Conservation (phyloP, 2,797 vertebrate genomes). For the Periparus ater region DNA sequence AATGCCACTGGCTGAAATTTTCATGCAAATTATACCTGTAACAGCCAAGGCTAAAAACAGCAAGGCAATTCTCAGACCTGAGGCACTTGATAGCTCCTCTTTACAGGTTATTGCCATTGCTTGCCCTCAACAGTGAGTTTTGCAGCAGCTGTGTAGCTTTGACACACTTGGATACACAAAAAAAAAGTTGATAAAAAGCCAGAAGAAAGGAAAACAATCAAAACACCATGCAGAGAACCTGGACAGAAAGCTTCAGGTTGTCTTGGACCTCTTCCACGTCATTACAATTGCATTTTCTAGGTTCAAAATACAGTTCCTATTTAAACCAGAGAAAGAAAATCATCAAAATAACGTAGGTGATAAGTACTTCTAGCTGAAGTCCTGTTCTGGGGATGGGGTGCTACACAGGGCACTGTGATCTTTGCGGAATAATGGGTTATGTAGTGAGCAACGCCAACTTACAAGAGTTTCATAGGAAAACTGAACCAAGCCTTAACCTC, state of each 20-base stretch:
- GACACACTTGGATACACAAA: not conserved
- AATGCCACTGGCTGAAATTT: not conserved
- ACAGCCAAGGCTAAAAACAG: not conserved
- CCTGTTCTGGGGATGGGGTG: not conserved
- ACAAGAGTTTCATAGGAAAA: not conserved
- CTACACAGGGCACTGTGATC: not conserved
- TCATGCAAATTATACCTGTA: not conserved
- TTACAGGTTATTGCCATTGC: not conserved
- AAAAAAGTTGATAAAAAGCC: not conserved
- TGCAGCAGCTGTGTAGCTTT: not conserved
- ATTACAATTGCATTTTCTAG: not conserved
- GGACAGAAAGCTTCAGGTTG: not conserved
- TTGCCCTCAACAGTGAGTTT: not conserved
- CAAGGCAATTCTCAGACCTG: not conserved
- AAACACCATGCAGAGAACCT: not conserved
- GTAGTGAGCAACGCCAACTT: not conserved
- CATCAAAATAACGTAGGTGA: rapidly evolving
- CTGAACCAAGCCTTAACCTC: not conserved
- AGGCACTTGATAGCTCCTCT: not conserved
- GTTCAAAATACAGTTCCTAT: not conserved
- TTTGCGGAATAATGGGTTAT: not conserved
- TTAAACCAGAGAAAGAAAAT: not conserved
- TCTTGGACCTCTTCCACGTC: not conserved
- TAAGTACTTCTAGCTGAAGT: not conserved
- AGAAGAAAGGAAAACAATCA: not conserved